These are phyloP conservation scores for Onychomys leucogaster DNA, from an alignment of 2,797 vertebrate species.

Conservation along the genomic window DNA sequence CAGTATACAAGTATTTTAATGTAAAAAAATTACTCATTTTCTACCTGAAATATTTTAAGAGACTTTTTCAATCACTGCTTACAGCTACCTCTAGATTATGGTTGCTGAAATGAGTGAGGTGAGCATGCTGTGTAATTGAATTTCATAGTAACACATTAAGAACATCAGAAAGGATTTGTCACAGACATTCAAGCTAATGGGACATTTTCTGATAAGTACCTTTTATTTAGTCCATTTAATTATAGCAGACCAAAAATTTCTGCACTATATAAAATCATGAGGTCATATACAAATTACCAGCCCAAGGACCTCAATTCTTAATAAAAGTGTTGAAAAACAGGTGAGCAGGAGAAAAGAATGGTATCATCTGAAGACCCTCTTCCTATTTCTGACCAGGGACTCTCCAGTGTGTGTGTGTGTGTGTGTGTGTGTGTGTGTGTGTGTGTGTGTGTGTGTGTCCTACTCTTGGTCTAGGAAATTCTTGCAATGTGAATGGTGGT, in stretches of 20 bases:
- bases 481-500: no score
- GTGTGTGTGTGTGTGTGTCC: background rate
- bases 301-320: conserved; percentile 46
- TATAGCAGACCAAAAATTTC: conserved; percentile 48
- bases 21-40: conserved; percentile 55
- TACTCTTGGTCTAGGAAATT: background rate
- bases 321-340: conserved; percentile 12
- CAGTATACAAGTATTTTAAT: conserved; percentile 9
- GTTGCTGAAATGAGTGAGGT: conserved; percentile 28
- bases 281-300: conserved; percentile 63
- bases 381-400: background rate
- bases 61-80: conserved; percentile 32
- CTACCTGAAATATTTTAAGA: conserved; percentile 28
- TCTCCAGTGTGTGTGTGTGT: background rate
- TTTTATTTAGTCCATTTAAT: conserved; percentile 76
- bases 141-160: conserved; percentile 68
- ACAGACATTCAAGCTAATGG: conserved; percentile 62
- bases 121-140: conserved; percentile 56
- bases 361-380: background rate
- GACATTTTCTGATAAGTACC: conserved; percentile 69
- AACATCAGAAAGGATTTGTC: conserved; percentile 53
- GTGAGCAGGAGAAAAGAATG: conserved; percentile 27
- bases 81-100: conserved; percentile 21
- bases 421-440: no score
- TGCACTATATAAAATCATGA: conserved; percentile 61